phyloP scores from a whole-genome alignment of 2,888 invertebrate genomes.

The Unio delphinus region DNA sequence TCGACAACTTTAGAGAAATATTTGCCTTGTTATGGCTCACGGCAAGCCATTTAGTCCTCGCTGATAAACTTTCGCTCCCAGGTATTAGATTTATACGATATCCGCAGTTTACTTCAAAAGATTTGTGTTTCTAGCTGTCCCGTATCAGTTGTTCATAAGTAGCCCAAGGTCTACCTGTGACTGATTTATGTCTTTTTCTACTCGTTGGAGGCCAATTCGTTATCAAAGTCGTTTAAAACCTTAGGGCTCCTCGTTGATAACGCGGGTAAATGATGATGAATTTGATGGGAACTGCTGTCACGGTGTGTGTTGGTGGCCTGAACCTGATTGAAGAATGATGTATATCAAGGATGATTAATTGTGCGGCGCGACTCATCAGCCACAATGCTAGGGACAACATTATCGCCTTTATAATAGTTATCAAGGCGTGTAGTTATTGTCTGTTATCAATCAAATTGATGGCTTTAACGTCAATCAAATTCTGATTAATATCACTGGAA shows the following conservation, averaged over 20 bases:
- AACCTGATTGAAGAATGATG: conserved; percentile 9
- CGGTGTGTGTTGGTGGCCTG: conserved; percentile 4
- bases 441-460: conserved; percentile 33
- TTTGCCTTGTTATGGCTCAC: too few relatives aligned
- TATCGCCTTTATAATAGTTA: background rate
- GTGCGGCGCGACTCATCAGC: conserved; percentile 2
- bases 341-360: conserved; percentile 7
- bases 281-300: conserved; percentile 2
- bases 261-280: conserved; percentile 7
- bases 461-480: conserved; percentile 27
- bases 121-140: too few relatives aligned
- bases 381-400: conserved; percentile 4
- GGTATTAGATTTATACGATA: too few relatives aligned
- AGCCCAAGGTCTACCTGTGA: too few relatives aligned
- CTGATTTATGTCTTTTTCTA: too few relatives aligned
- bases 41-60: too few relatives aligned
- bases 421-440: conserved; percentile 18
- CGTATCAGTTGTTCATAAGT: too few relatives aligned
- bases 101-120: too few relatives aligned
- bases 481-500: conserved; percentile 31
- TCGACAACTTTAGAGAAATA: too few relatives aligned
- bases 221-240: conserved; percentile 6
- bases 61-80: too few relatives aligned
- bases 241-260: conserved; percentile 6
- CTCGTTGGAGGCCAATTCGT: background rate